Evolutionary conservation across 35 echinoderm and acorn worm genomes (phyloP), one percentile per base, ranked within the genome.

Genomic region (Ptychodera flava): DNA sequence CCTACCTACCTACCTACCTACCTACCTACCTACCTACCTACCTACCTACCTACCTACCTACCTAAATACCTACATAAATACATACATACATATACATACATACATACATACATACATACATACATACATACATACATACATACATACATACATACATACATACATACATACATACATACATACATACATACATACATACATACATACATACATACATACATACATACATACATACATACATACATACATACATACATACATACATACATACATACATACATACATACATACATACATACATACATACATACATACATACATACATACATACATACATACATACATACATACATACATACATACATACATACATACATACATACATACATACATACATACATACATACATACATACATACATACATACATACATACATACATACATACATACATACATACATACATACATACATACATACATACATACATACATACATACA

Each of bases 121-220:
- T 88, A 88, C 79, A 88, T 88, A 88, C 79, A 88, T 88, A 81
- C 79, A 88, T 88, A 88, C 79, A 88, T 81, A 88, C 79, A 88
- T 88, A 85, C 45, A 64, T 22, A 64, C 45, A 64, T 22, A 64
- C 45, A 64, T 64, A 64, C 45, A 64, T 64, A 64, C 45, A 64
- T 64, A 64, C 45, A 64, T 64, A 64, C 45, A 64, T 64, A 64
- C 45, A 6, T 64, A 64, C 45, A 64, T 64, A 22, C 45, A 64
- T 64, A 22, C 45, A 64, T 64, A 22, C 45, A 64, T 64, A 64
- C 45, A 64, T 64, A 64, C 45, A 64, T 64, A 64, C 45, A 64
- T 64, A 64, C 45, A 64, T 64, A 64, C 45, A 64, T 64, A 64
- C 45, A 64, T 64, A 64, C 45, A 64, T 64, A 64, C 45, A 64